Conservation (phyloP, 2,888 invertebrate genomes). For the Tipula lateralis region DNA sequence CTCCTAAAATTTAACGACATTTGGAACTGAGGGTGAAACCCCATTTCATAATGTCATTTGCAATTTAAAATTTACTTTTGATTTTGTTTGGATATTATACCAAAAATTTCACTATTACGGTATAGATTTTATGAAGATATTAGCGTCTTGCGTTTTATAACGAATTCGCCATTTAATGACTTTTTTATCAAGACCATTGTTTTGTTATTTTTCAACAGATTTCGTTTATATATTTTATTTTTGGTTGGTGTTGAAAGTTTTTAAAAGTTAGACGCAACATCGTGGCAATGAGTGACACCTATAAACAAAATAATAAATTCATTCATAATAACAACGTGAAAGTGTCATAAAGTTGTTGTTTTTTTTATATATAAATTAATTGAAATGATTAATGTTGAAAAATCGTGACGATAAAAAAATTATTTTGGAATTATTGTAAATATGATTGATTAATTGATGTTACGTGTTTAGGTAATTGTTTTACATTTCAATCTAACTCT, state of each 20-base stretch:
- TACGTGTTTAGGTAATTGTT: neutral
- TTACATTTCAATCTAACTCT: neutral
- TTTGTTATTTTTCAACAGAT: no score
- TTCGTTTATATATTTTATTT: neutral
- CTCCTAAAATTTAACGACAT: neutral
- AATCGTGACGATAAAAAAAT: neutral
- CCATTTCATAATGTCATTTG: neutral
- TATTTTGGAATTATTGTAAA: neutral
- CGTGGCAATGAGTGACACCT: neutral
- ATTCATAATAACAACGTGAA: neutral
- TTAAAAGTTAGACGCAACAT: neutral
- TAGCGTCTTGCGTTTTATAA: neutral
- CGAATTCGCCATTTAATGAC: neutral
- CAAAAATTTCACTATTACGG: neutral
- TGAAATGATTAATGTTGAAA: neutral
- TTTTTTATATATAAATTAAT: neutral
- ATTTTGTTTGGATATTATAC: neutral
- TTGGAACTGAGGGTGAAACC: neutral
- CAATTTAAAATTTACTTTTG: neutral
- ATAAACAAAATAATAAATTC: neutral
- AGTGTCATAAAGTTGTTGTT: neutral
- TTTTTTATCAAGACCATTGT: neutral
- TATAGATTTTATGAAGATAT: neutral
- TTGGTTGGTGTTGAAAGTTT: neutral
- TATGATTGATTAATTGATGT: neutral